phyloP scores from a whole-genome alignment of 2,113 vertebrate species.

The Xiphias gladius region DNA sequence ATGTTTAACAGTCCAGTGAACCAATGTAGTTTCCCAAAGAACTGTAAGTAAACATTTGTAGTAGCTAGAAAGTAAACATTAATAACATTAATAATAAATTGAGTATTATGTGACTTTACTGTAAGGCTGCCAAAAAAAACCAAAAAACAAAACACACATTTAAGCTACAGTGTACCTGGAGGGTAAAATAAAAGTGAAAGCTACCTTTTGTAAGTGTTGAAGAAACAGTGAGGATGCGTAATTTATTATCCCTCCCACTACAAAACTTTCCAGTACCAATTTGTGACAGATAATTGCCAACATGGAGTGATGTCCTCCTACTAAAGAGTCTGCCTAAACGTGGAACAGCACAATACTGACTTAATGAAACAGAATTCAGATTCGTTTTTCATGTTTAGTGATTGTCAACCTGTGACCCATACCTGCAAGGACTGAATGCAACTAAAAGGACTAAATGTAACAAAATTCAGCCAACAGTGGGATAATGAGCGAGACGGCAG shows the following conservation, averaged over 20 bases:
- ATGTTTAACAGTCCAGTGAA: not conserved
- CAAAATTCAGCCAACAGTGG: too few relatives aligned
- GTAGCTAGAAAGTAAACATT: not conserved
- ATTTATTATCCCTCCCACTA: not conserved
- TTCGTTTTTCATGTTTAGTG: not conserved
- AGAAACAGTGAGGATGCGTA: not conserved
- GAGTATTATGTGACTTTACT: not conserved
- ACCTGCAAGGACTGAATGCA: not conserved
- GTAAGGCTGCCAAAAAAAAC: not conserved
- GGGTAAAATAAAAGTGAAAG: not conserved
- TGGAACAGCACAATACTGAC: not conserved
- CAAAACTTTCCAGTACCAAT: not conserved
- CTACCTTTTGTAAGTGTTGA: not conserved
- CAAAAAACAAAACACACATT: not conserved
- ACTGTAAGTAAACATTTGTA: too few relatives aligned
- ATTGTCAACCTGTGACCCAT: not conserved
- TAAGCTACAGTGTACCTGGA: not conserved
- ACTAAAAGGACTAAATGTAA: too few relatives aligned
- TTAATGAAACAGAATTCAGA: not conserved
- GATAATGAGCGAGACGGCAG: too few relatives aligned
- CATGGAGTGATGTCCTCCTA: not conserved
- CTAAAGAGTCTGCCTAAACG: not conserved
- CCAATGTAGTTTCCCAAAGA: too few relatives aligned
- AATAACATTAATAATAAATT: not conserved
- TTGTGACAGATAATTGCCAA: not conserved